Percentiles rank a stretch among this genome's conserved stretches.
phyloP scores from a whole-genome alignment of 2,797 vertebrate genomes.

The Pagetopsis macropterus region DNA sequence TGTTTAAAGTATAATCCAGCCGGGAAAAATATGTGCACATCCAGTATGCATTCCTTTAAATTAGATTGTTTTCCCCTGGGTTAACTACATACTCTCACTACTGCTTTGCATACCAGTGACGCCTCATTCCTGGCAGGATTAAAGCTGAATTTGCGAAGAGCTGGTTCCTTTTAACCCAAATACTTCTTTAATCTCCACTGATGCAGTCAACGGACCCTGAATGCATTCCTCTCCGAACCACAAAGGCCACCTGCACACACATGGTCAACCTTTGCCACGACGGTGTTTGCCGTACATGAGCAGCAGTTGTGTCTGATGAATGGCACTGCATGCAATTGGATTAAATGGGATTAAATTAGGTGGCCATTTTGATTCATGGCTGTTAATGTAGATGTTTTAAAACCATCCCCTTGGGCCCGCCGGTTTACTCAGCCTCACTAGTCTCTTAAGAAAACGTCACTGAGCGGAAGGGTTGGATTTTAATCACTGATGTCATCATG shows the following conservation, averaged over 20 bases:
- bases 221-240: constrained; percentile 14
- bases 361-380: constrained; percentile 55
- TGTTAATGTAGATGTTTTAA: constrained; percentile 68
- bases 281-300: background rate
- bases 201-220: constrained; percentile 4
- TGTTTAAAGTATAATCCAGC: constrained; percentile 5
- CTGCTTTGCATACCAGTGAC: background rate
- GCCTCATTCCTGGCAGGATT: constrained; percentile 12
- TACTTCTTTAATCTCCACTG: constrained; percentile 4
- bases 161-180: constrained; percentile 16
- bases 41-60: background rate
- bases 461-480: constrained; percentile 21
- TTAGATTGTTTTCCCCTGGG: background rate
- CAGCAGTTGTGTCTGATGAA: constrained; percentile 39
- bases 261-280: background rate
- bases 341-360: constrained; percentile 74
- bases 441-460: constrained; percentile 29
- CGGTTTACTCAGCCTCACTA: constrained; percentile 32
- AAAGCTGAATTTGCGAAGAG: background rate
- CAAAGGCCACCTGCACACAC: constrained; percentile 9
- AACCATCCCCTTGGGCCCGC: constrained; percentile 34
- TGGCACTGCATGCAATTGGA: constrained; percentile 66
- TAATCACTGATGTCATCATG: constrained; percentile 41
- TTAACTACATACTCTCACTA: background rate
- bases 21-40: background rate